Percentiles rank a stretch among this genome's conserved stretches.
These are phyloP conservation scores for Craseonycteris thonglongyai DNA, from an alignment of 2,113 vertebrate species.

Conservation along the genomic window DNA sequence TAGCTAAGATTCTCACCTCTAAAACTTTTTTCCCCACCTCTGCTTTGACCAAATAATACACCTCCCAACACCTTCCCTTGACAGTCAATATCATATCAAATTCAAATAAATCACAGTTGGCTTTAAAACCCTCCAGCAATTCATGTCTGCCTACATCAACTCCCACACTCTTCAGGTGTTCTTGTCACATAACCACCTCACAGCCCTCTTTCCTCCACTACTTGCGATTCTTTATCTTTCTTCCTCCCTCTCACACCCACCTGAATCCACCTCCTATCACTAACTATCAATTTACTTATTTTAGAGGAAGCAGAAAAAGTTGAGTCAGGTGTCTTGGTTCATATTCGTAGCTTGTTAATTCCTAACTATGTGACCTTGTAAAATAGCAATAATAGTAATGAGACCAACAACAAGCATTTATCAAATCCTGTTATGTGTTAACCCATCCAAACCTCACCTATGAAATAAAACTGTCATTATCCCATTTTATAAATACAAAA, in stretches of 20 bases:
- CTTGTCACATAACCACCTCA: not conserved
- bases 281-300: not conserved
- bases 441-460: not conserved
- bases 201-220: not conserved
- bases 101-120: constrained; percentile 63
- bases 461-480: not conserved
- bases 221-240: not conserved
- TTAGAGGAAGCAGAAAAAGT: constrained; percentile 31
- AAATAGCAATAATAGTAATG: not conserved
- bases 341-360: not conserved
- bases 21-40: constrained; percentile 7
- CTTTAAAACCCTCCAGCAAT: constrained; percentile 46
- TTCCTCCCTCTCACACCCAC: not conserved
- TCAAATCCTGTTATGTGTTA: not conserved
- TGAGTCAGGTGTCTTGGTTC: constrained; percentile 26
- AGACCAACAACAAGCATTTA: not conserved
- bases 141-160: constrained; percentile 49
- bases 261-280: constrained; percentile 3
- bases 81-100: constrained; percentile 39
- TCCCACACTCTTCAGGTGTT: constrained; percentile 34
- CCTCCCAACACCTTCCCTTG: constrained; percentile 4
- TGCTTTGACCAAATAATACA: constrained; percentile 47
- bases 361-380: not conserved
- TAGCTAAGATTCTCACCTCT: not conserved
- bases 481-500: not conserved